Percentiles rank a stretch among this genome's conserved stretches.
Conservation (phyloP, 1,140 invertebrate genomes). For the Augochlora pura region DNA sequence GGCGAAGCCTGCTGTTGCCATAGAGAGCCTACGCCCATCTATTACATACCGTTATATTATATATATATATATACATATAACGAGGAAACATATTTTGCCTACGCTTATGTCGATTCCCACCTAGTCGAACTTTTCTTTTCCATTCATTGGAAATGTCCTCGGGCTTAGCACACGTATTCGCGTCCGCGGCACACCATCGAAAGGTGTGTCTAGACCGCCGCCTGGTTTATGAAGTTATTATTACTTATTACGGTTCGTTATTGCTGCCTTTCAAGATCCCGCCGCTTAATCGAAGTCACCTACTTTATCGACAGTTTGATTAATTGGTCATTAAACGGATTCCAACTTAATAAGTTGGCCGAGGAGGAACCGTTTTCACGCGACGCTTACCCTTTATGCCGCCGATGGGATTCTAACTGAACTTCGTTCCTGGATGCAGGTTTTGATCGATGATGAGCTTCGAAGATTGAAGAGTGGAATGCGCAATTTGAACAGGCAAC, state of each 20-base stretch:
- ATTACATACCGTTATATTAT: slow-evolving; percentile 74
- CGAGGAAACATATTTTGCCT: slow-evolving; percentile 66
- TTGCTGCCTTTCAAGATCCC: background rate
- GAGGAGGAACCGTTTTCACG: too few species aligned
- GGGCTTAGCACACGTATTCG: too few species aligned
- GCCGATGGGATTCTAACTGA: too few species aligned
- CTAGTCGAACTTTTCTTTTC: background rate
- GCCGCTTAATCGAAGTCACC: background rate
- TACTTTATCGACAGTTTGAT: background rate
- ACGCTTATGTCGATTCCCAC: slow-evolving; percentile 37
- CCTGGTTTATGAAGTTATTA: background rate
- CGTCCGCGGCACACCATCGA: background rate
- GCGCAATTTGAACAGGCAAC: too few species aligned
- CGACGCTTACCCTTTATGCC: too few species aligned
- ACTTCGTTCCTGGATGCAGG: too few species aligned
- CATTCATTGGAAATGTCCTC: background rate
- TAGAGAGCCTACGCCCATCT: slow-evolving; percentile 65
- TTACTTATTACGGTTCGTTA: background rate
- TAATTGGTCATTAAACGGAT: background rate
- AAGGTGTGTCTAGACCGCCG: background rate
- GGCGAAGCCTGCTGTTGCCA: too few species aligned
- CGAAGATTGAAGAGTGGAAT: too few species aligned
- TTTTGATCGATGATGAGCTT: too few species aligned
- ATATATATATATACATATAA: slow-evolving; percentile 48
- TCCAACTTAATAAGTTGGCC: background rate